A percentile compares a stretch with the other conserved stretches of the same genome.
These are phyloP conservation scores for Vombatus ursinus DNA, from an alignment of 2,113 vertebrate genomes.

Conservation along the genomic window DNA sequence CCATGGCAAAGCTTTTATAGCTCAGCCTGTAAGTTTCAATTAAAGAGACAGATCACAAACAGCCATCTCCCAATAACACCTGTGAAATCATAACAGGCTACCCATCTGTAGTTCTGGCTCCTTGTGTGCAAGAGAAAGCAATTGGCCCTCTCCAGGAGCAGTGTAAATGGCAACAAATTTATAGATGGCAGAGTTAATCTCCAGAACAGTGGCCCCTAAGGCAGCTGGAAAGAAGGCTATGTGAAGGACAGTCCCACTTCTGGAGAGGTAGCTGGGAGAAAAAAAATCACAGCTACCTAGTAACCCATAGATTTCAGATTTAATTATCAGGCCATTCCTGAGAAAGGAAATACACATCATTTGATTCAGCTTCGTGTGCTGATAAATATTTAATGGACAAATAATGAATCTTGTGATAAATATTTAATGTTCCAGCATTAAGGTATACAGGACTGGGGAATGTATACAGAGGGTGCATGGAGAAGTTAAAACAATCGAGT, in stretches of 20 bases:
- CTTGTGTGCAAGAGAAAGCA: conserved; percentile 17
- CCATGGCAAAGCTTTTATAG: conserved; percentile 72
- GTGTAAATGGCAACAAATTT: conserved; percentile 56
- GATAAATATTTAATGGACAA: conserved; percentile 84
- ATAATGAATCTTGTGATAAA: conserved; percentile 83
- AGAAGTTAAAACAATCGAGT: conserved; percentile 63
- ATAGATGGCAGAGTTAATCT: conserved; percentile 43
- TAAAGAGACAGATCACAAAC: conserved; percentile 67
- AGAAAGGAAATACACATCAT: conserved; percentile 76
- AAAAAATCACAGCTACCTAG: conserved; percentile 25
- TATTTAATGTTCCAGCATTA: conserved; percentile 80
- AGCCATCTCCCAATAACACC: conserved; percentile 50
- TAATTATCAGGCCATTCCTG: conserved; percentile 65
- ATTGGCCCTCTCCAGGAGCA: neutral
- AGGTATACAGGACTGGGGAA: conserved; percentile 64
- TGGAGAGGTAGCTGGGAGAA: conserved; percentile 24
- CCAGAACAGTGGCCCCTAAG: conserved; percentile 1
- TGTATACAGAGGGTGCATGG: conserved; percentile 10
- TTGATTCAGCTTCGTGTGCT: conserved; percentile 48
- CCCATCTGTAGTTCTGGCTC: neutral
- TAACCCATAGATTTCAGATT: conserved; percentile 65
- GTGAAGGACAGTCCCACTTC: conserved; percentile 54
- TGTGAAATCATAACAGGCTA: conserved; percentile 26
- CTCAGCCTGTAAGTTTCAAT: conserved; percentile 72
- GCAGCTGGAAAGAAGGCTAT: neutral